Evolutionary conservation across 2,888 invertebrate species (phyloP).

Genomic region (Patella depressa): DNA sequence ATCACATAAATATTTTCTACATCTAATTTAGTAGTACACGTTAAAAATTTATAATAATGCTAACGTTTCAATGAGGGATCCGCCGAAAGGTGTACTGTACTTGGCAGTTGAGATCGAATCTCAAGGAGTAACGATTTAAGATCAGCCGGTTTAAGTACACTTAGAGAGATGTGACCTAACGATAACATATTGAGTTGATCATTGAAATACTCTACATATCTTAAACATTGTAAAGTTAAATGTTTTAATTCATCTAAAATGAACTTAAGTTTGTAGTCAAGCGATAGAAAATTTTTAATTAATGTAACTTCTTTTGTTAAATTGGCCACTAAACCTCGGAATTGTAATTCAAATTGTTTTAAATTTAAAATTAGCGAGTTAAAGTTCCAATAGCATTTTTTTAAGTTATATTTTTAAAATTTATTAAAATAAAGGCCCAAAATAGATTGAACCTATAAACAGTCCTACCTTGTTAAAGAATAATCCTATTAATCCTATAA

Average conservation of each 20-base stretch:
- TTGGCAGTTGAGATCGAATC: background rate
- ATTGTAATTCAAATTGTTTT: background rate
- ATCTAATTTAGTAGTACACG: background rate
- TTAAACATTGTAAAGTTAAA: background rate
- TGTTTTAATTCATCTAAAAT: constrained; percentile 6
- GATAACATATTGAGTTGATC: background rate
- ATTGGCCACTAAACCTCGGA: background rate
- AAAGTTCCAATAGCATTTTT: no score
- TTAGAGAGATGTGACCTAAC: background rate
- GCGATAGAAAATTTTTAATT: background rate
- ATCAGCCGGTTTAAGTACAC: background rate
- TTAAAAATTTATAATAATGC: background rate
- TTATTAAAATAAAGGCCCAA: no score
- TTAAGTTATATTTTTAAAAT: no score
- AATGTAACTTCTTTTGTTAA: background rate
- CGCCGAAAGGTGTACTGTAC: background rate
- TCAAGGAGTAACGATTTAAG: background rate
- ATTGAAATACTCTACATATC: background rate
- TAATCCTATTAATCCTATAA: no score
- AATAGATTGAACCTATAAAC: no score
- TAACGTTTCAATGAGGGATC: background rate
- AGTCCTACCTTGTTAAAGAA: no score
- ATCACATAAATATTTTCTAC: background rate
- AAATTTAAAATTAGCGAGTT: background rate
- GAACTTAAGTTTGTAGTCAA: background rate